Conservation (phyloP, 2,888 invertebrate species). For the Criorhina ranunculi region DNA sequence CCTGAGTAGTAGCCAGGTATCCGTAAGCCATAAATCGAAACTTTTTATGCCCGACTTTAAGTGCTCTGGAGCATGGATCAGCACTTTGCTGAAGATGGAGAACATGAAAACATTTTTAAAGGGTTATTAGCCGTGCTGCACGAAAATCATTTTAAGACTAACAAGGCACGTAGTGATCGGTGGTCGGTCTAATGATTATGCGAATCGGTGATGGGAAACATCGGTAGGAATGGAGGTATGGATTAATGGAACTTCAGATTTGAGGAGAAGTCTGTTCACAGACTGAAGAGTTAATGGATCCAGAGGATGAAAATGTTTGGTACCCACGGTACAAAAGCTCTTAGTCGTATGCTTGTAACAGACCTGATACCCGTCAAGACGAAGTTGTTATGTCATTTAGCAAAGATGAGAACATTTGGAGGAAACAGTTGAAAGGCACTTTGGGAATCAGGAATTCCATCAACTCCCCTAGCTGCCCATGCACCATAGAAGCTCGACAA, state of each 20-base stretch:
- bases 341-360: too few species aligned
- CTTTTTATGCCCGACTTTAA: conserved; percentile 55
- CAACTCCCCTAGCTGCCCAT: too few species aligned
- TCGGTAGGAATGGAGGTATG: neutral
- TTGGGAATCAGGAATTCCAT: too few species aligned
- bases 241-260: conserved; percentile 1
- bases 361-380: too few species aligned
- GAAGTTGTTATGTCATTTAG: too few species aligned
- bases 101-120: conserved; percentile 69
- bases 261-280: too few species aligned
- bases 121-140: conserved; percentile 59
- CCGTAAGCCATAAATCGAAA: conserved; percentile 56
- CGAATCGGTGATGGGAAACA: neutral
- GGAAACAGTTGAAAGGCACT: too few species aligned
- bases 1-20: conserved; percentile 36
- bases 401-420: too few species aligned
- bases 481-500: too few species aligned
- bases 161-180: conserved; percentile 19
- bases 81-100: conserved; percentile 57
- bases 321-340: too few species aligned
- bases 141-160: conserved; percentile 66
- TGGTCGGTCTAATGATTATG: neutral
- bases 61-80: conserved; percentile 70
- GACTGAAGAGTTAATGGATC: too few species aligned
- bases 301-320: too few species aligned